These are phyloP conservation scores for Lamellibrachia columna DNA, from an alignment of 2,888 invertebrate genomes.

Conservation along the genomic window DNA sequence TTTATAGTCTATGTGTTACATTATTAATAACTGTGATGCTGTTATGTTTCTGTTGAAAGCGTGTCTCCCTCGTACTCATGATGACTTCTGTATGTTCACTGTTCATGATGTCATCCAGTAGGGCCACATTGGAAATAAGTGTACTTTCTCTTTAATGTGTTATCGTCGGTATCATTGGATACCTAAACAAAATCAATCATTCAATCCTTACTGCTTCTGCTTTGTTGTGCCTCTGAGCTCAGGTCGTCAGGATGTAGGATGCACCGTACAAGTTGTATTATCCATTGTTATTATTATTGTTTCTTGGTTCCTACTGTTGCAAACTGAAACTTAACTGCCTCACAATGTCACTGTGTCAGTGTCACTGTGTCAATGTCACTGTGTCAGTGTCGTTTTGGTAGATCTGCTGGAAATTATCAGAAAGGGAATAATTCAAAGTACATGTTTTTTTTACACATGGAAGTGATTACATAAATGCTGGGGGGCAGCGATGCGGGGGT, in stretches of 20 bases:
- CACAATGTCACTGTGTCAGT: neutral
- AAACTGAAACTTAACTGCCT: neutral
- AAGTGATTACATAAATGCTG: neutral
- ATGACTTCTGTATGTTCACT: too few relatives aligned
- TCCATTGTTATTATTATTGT: too few relatives aligned
- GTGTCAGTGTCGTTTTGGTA: neutral
- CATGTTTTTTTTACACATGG: neutral
- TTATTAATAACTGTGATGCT: neutral
- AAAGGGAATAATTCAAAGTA: neutral
- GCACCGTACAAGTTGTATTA: too few relatives aligned
- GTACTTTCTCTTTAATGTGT: too few relatives aligned
- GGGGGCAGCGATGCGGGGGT: neutral
- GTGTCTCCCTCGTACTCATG: too few relatives aligned
- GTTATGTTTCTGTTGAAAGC: neutral
- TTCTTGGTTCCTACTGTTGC: neutral
- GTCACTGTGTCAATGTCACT: neutral
- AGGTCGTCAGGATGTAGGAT: too few relatives aligned
- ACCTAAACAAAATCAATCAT: too few relatives aligned
- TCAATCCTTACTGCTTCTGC: too few relatives aligned
- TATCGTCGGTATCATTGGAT: too few relatives aligned
- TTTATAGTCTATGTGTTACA: neutral
- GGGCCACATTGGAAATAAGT: too few relatives aligned
- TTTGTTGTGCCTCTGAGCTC: too few relatives aligned
- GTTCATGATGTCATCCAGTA: too few relatives aligned
- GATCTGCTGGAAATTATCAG: neutral